phyloP scores from a whole-genome alignment of 1,140 invertebrate genomes.

The Parasteatoda tepidariorum region DNA sequence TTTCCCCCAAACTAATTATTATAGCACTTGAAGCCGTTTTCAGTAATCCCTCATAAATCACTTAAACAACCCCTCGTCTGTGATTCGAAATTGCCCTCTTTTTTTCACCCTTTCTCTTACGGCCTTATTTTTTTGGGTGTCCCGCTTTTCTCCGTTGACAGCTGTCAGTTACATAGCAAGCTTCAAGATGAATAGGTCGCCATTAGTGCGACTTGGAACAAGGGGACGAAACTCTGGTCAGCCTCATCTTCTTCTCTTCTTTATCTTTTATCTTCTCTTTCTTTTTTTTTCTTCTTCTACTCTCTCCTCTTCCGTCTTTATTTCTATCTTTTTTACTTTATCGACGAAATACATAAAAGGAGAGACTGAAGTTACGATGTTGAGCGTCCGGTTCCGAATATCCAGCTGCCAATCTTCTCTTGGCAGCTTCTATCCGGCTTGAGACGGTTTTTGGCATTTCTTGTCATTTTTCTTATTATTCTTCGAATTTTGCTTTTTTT shows the following conservation, averaged over 20 bases:
- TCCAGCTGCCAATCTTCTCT: constrained; percentile 46
- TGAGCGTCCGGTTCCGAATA: constrained; percentile 46
- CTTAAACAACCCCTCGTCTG: constrained; percentile 47
- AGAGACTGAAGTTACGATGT: neutral
- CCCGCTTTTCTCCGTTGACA: constrained; percentile 47
- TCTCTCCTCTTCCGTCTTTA: constrained; percentile 15
- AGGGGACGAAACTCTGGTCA: constrained; percentile 47
- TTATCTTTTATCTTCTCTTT: neutral
- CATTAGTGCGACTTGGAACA: constrained; percentile 48
- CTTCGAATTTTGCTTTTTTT: too few species aligned
- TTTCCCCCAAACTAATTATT: constrained; percentile 26
- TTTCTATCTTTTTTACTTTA: constrained; percentile 21
- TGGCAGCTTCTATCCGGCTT: neutral
- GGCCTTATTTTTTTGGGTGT: constrained; percentile 40
- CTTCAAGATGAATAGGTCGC: constrained; percentile 54
- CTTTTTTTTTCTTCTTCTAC: neutral
- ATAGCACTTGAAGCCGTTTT: constrained; percentile 35
- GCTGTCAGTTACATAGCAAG: constrained; percentile 49
- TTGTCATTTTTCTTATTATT: too few species aligned
- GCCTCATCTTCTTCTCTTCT: constrained; percentile 43
- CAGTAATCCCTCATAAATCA: constrained; percentile 49
- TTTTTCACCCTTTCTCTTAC: neutral
- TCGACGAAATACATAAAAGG: constrained; percentile 37
- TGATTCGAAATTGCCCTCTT: neutral
- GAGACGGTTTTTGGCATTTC: neutral